A percentile compares a stretch with the other conserved stretches of the same genome.
phyloP scores from a whole-genome alignment of 2,797 vertebrate genomes.

The Arrhamphus sclerolepis region DNA sequence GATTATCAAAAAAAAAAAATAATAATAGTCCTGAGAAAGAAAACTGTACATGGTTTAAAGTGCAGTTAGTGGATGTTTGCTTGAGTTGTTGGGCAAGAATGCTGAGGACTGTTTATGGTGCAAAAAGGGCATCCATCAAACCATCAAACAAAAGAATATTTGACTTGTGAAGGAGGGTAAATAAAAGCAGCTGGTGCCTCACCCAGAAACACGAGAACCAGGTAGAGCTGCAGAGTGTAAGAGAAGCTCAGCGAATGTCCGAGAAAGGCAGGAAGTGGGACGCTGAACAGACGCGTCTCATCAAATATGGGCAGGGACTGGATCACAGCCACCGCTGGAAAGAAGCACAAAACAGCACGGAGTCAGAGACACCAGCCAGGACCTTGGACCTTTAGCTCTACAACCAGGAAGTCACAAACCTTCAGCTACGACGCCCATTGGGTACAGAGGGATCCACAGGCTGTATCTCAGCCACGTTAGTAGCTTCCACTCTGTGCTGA shows the following conservation, averaged over 20 bases:
- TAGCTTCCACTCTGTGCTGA: constrained; percentile 88
- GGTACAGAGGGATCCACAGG: constrained; percentile 92
- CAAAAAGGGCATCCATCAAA: no score
- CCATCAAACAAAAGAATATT: no score
- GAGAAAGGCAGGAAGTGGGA: constrained; percentile 83
- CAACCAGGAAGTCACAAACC: constrained; percentile 70
- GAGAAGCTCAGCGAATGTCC: constrained; percentile 89
- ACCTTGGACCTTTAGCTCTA: neutral
- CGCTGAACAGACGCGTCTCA: constrained; percentile 87
- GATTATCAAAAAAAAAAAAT: no score
- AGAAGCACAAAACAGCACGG: neutral
- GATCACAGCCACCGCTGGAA: constrained; percentile 87
- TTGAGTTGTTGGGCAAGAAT: no score
- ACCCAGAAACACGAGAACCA: constrained; percentile 90
- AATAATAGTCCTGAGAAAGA: no score
- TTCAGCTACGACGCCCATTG: constrained; percentile 89
- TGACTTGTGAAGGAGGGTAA: neutral
- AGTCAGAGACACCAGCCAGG: neutral
- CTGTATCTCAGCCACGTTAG: constrained; percentile 92
- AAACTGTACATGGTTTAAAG: no score
- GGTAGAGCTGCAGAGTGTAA: constrained; percentile 87
- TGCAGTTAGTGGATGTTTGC: no score
- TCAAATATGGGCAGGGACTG: constrained; percentile 92
- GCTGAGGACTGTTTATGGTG: no score
- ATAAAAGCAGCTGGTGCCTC: constrained; percentile 55